Evolutionary conservation across 2,797 vertebrate genomes (phyloP), one percentile per base, ranked within the genome.

Genomic region (Lepilemur septentrionalis): DNA sequence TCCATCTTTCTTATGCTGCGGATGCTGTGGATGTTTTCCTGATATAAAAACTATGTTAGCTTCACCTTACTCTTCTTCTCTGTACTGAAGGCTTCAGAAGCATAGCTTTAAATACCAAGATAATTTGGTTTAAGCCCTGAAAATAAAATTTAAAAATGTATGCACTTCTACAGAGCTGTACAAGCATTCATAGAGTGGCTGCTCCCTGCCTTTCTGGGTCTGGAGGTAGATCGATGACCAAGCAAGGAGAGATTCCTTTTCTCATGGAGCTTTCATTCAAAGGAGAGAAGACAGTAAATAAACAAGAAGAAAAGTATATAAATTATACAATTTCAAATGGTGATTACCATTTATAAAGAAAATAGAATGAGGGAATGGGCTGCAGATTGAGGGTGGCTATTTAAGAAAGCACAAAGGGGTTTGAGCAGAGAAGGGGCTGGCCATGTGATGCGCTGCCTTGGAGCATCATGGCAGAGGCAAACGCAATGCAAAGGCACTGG

Each of bases 301-400:
- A 92, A 41, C 50, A 76, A 55, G 17, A 11, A 76, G 75, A 46
- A 82, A 90, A 85, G 46, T 20, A 30, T 69, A n/a, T n/a, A 73
- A 80, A 88, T 85, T n/a, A 8, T 22, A 75, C 65, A 12, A 83
- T 88, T 93, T 46, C 28, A 46, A 80, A n/a, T 41, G 55, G 23
- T 61, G 88, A 65, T 48, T 50, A 89, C n/a, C 41, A 61, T 70
- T 92, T 85, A 78, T 43, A 91, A 92, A 80, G 79, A 70, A 93
- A 69, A 67, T 52, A 61, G 52, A 94, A 73, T 0, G 7, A 73
- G 17, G 43, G 67, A 35, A 50, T 41, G 57, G 30, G 13, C 20
- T 90, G 57, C 63, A 72, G 28, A 30, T 32, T 63, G 67, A 1
- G 2, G 41, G 25, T 52, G 59, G 63, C 59, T 25, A 10, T 20